Percentiles rank a stretch among this genome's conserved stretches.
Evolutionary conservation across 2,113 vertebrate genomes (phyloP).

Genomic region (Dascyllus trimaculatus): DNA sequence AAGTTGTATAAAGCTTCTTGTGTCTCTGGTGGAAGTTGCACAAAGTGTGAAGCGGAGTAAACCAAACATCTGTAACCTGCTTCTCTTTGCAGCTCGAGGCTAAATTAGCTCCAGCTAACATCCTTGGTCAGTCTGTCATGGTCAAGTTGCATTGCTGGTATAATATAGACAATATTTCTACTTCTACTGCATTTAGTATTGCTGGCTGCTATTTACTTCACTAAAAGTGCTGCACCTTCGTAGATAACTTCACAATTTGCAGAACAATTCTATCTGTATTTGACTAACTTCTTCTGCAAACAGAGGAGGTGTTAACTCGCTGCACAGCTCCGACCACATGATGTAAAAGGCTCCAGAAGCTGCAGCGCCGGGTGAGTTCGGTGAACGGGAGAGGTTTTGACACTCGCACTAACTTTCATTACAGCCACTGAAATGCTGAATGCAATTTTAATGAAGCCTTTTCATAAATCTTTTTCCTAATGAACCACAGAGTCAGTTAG

Average conservation of each 20-base stretch:
- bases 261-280: neutral
- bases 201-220: too few relatives aligned
- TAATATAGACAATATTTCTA: too few relatives aligned
- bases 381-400: constrained; percentile 67
- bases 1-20: neutral
- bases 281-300: neutral
- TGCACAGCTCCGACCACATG: constrained; percentile 8
- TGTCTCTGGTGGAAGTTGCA: neutral
- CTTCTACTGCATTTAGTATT: too few relatives aligned
- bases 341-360: neutral
- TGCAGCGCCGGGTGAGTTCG: constrained; percentile 13
- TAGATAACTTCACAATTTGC: neutral
- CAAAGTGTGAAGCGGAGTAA: too few relatives aligned
- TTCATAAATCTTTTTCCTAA: constrained; percentile 73
- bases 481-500: constrained; percentile 65
- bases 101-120: too few relatives aligned
- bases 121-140: too few relatives aligned
- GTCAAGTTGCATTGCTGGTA: too few relatives aligned
- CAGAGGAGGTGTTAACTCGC: neutral
- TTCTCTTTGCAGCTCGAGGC: neutral
- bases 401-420: constrained; percentile 71
- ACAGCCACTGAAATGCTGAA: constrained; percentile 62
- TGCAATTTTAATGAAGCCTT: constrained; percentile 81
- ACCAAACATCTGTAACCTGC: too few relatives aligned
- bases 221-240: neutral